Percentiles rank a stretch among this genome's conserved stretches.
Evolutionary conservation across 2,888 invertebrate species (phyloP).

Genomic region (Drosophila formosana): DNA sequence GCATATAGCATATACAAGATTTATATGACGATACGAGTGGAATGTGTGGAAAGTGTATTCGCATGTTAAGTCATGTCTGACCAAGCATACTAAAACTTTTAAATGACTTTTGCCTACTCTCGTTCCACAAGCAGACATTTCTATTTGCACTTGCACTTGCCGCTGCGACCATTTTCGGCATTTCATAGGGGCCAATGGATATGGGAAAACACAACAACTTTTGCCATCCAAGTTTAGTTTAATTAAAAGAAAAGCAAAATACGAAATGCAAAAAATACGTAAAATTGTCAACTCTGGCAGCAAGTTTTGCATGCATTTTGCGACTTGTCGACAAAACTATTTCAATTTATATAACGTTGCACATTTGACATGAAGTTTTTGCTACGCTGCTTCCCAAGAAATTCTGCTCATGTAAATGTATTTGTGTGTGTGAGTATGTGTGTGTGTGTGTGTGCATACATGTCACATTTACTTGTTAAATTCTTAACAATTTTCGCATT

Average conservation of each 20-base stretch:
- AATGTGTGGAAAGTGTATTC: neutral
- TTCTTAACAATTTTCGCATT: conserved; percentile 21
- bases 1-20: conserved; percentile 14
- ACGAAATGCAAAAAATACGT: neutral
- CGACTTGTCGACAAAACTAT: conserved; percentile 68
- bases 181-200: conserved; percentile 19
- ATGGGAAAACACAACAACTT: conserved; percentile 53
- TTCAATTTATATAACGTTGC: conserved; percentile 70
- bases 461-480: conserved; percentile 9
- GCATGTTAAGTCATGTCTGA: conserved; percentile 71
- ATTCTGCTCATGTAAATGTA: neutral
- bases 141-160: conserved; percentile 62
- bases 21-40: conserved; percentile 35
- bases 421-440: neutral
- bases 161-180: neutral
- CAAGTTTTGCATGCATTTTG: conserved; percentile 64
- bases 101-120: conserved; percentile 78
- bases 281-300: conserved; percentile 41
- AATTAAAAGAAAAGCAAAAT: conserved; percentile 61
- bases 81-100: conserved; percentile 71
- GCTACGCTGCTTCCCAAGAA: conserved; percentile 16
- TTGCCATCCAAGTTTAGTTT: conserved; percentile 68
- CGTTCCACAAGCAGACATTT: conserved; percentile 37
- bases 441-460: conserved; percentile 6
- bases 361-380: conserved; percentile 46